Conservation (phyloP, 2,113 vertebrate species). For the Sinocyclocheilus anshuiensis region DNA sequence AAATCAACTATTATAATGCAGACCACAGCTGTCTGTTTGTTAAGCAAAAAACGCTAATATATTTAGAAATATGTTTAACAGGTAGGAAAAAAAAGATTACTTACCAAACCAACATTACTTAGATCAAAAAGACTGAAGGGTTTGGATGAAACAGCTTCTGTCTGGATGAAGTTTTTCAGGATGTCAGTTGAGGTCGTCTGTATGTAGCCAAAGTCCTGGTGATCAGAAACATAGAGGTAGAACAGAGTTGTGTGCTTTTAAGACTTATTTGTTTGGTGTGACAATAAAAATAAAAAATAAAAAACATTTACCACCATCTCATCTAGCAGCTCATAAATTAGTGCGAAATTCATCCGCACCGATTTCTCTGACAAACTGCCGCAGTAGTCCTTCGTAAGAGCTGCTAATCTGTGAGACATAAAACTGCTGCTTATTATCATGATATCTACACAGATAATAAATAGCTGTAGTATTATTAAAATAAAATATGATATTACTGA, state of each 20-base stretch:
- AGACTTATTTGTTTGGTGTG: neutral
- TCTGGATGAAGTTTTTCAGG: conserved; percentile 89
- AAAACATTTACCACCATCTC: conserved; percentile 82
- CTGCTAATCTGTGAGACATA: conserved; percentile 72
- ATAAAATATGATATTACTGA: neutral
- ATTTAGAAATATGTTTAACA: neutral
- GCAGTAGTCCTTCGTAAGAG: conserved; percentile 86
- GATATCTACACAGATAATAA: neutral
- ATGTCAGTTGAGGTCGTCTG: conserved; percentile 87
- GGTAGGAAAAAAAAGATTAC: conserved; percentile 26
- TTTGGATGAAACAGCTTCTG: conserved; percentile 79
- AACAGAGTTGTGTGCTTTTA: neutral
- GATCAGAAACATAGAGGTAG: neutral
- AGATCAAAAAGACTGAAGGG: conserved; percentile 89
- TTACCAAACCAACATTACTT: conserved; percentile 86
- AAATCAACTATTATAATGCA: neutral
- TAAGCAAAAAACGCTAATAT: neutral
- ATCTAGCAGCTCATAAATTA: conserved; percentile 88
- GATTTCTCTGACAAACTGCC: conserved; percentile 82
- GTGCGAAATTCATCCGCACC: conserved; percentile 83
- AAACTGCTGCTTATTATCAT: neutral
- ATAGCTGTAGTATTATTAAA: neutral
- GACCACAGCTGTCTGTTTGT: neutral
- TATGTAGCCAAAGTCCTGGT: conserved; percentile 85
- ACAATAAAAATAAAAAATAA: neutral